Percentiles rank a stretch among this genome's conserved stretches.
Evolutionary conservation across 2,797 vertebrate species (phyloP).

Genomic region (Myotis daubentonii): DNA sequence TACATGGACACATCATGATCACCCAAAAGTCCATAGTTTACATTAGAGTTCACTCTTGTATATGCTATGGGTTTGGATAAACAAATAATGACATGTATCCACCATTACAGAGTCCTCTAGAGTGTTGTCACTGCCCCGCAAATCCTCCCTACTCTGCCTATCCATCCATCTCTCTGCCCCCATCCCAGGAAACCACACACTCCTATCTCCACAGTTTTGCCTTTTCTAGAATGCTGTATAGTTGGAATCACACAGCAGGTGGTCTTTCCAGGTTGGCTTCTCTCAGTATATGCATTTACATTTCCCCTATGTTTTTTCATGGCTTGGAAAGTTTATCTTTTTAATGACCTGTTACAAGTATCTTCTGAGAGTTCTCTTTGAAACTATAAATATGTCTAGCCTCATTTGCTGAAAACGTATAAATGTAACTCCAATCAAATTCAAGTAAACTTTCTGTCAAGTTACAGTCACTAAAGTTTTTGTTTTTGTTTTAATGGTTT

Average conservation of each 20-base stretch:
- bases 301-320: neutral
- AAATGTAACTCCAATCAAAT: neutral
- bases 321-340: neutral
- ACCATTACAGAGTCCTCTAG: neutral
- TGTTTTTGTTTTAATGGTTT: neutral
- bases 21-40: neutral
- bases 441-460: neutral
- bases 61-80: neutral
- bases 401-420: neutral
- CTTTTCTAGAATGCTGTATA: neutral
- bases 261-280: neutral
- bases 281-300: neutral
- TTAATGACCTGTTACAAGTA: neutral
- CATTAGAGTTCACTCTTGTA: neutral
- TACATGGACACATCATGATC: neutral
- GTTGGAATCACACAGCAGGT: neutral
- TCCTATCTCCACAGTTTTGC: neutral
- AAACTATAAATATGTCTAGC: neutral
- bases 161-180: neutral
- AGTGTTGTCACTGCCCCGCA: neutral
- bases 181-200: neutral
- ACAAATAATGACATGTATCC: neutral
- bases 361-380: conserved; percentile 2
- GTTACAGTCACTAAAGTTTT: neutral
- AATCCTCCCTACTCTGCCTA: neutral